These are phyloP conservation scores for Chironomus riparius DNA, from an alignment of 2,888 invertebrate species.

Conservation along the genomic window DNA sequence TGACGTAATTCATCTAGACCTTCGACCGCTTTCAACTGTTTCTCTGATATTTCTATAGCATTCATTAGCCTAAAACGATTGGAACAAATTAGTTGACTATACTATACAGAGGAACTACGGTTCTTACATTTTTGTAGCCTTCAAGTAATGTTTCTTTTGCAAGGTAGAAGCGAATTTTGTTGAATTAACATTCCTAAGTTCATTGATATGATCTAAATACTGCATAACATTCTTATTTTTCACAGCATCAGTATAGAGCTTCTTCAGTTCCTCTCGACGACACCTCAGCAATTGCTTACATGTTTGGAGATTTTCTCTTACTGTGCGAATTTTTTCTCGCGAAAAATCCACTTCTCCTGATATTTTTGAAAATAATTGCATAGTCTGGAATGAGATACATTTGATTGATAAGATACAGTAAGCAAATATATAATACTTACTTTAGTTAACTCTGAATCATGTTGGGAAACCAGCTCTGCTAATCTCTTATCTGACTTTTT, in stretches of 20 bases:
- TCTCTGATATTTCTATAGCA: conserved; percentile 58
- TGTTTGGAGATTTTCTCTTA: conserved; percentile 71
- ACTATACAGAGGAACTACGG: conserved; percentile 25
- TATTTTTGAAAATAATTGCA: conserved; percentile 64
- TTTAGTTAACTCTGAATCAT: conserved; percentile 76
- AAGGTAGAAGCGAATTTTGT: conserved; percentile 18
- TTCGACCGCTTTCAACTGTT: conserved; percentile 69
- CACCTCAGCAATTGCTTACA: conserved; percentile 81
- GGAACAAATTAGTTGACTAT: not conserved
- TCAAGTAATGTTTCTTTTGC: conserved; percentile 66
- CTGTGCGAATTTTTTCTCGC: conserved; percentile 62
- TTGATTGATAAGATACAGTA: conserved; percentile 16
- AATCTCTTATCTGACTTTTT: conserved; percentile 81
- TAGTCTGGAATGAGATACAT: conserved; percentile 36
- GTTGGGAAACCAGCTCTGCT: conserved; percentile 78
- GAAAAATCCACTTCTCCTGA: conserved; percentile 69
- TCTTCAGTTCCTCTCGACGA: conserved; percentile 83
- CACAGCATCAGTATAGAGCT: conserved; percentile 91
- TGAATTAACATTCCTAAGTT: conserved; percentile 35
- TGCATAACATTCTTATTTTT: conserved; percentile 87
- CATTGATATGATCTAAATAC: conserved; percentile 79
- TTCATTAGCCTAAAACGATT: conserved; percentile 47
- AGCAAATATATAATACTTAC: not conserved
- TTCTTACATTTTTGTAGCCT: conserved; percentile 61
- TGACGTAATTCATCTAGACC: conserved; percentile 70